phyloP scores from a whole-genome alignment of 2,113 vertebrate genomes.

The Hippocampus guttulatus region DNA sequence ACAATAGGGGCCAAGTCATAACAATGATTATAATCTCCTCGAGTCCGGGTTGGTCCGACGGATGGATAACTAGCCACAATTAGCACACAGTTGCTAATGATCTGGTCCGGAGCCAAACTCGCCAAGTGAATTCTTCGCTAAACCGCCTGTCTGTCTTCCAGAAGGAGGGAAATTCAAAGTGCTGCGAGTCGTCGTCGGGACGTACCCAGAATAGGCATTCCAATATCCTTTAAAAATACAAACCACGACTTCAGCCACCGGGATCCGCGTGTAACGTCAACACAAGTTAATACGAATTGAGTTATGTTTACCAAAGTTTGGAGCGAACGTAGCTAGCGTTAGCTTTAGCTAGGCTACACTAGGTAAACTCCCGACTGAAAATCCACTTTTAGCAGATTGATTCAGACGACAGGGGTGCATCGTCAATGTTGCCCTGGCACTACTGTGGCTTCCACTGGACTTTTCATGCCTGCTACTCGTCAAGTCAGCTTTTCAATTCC shows the following conservation, averaged over 20 bases:
- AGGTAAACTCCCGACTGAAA: conserved; percentile 20
- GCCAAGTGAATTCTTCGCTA: conserved; percentile 23
- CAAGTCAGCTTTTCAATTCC: conserved; percentile 51
- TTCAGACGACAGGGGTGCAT: conserved; percentile 17
- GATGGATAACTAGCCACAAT: conserved; percentile 59
- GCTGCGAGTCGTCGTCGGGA: background rate
- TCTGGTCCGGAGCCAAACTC: conserved; percentile 47
- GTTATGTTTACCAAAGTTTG: background rate
- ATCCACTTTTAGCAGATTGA: background rate
- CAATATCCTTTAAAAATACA: background rate
- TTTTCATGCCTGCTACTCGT: conserved; percentile 50
- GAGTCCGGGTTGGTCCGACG: conserved; percentile 20
- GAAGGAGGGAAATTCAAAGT: conserved; percentile 79
- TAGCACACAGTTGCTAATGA: conserved; percentile 51
- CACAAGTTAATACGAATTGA: background rate
- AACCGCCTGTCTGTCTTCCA: conserved; percentile 34
- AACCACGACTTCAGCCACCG: background rate
- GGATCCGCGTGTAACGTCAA: background rate
- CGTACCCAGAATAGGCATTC: too few relatives aligned
- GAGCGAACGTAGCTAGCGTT: conserved; percentile 49
- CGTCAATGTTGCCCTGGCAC: background rate
- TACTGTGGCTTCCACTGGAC: conserved; percentile 17
- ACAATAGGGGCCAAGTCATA: background rate
- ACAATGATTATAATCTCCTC: background rate
- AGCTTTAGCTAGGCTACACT: conserved; percentile 49